Percentiles rank a stretch among this genome's conserved stretches.
Conservation (phyloP, 2,888 invertebrate genomes). For the Sarcophaga rosellei region DNA sequence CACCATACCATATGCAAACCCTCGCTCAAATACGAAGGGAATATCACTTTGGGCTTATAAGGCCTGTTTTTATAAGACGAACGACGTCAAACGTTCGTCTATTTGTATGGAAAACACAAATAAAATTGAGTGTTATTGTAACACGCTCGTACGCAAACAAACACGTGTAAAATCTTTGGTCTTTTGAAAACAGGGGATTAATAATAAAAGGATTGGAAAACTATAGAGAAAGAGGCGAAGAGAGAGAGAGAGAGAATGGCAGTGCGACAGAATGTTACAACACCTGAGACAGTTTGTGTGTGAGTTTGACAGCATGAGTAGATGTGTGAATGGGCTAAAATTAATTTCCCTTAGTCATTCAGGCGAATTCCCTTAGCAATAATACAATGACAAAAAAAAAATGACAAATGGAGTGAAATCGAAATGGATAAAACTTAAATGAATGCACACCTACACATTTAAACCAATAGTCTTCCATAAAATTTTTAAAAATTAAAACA, state of each 20-base stretch:
- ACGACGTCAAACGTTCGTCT: too few relatives aligned
- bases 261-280: too few relatives aligned
- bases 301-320: not conserved
- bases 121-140: too few relatives aligned
- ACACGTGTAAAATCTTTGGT: too few relatives aligned
- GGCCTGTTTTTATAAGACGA: not conserved
- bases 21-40: not conserved
- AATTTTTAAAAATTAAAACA: conserved; percentile 20
- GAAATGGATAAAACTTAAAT: not conserved
- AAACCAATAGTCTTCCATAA: not conserved
- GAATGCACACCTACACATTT: not conserved
- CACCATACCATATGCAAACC: not conserved
- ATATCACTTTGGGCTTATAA: not conserved
- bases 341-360: conserved; percentile 56
- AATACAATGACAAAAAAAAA: conserved; percentile 12
- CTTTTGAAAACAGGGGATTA: not conserved
- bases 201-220: not conserved
- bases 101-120: too few relatives aligned
- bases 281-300: too few relatives aligned
- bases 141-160: too few relatives aligned
- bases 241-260: not conserved
- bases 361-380: conserved; percentile 49
- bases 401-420: not conserved
- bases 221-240: not conserved
- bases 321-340: conserved; percentile 8